phyloP scores from a whole-genome alignment of 2,797 vertebrate species.

The Clarias fuscus region DNA sequence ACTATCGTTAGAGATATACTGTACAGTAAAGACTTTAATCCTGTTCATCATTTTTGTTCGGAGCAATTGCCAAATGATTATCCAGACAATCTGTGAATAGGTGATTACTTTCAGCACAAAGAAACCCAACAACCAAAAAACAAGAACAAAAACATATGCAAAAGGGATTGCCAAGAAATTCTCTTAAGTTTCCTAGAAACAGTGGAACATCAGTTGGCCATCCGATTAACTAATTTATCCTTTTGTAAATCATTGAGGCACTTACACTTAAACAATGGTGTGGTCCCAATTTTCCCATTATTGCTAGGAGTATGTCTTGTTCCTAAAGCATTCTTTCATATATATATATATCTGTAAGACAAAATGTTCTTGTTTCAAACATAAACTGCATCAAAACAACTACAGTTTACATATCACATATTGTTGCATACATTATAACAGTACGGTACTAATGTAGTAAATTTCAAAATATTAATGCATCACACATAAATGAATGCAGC shows the following conservation, averaged over 20 bases:
- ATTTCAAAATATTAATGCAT: no score
- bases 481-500: no score
- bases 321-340: not conserved
- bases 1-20: no score
- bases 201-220: conserved; percentile 22
- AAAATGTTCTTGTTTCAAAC: not conserved
- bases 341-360: not conserved
- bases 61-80: conserved; percentile 5
- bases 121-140: not conserved
- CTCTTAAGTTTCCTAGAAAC: conserved; percentile 28
- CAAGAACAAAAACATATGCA: not conserved
- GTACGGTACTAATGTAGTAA: no score
- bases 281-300: conserved; percentile 33
- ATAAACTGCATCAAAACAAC: not conserved
- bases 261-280: conserved; percentile 30
- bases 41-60: not conserved
- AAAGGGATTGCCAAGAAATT: conserved; percentile 28
- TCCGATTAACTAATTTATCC: conserved; percentile 20
- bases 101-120: not conserved
- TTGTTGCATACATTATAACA: not conserved
- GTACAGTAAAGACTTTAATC: not conserved
- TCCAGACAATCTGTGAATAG: not conserved
- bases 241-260: conserved; percentile 33
- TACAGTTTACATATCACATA: not conserved
- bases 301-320: conserved; percentile 21